Percentiles rank a stretch among this genome's conserved stretches.
phyloP scores from a whole-genome alignment of 2,797 vertebrate genomes.

The Sebastes steindachneri region DNA sequence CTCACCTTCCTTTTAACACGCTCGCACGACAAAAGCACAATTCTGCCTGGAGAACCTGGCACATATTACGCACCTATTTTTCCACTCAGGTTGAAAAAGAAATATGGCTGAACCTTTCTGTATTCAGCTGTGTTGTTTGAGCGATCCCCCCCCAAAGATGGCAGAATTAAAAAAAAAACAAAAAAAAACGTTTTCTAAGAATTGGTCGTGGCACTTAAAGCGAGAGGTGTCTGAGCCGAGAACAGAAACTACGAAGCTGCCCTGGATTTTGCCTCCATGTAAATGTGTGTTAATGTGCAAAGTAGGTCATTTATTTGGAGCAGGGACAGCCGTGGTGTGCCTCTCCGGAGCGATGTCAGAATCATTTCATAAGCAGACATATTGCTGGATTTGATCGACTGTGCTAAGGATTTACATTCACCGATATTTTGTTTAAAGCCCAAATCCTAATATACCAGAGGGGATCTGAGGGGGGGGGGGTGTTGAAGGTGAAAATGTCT shows the following conservation, averaged over 20 bases:
- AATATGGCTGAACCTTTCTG: conserved; percentile 19
- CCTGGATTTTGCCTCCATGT: conserved; percentile 69
- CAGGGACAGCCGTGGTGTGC: conserved; percentile 67
- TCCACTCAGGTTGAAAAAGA: conserved; percentile 25
- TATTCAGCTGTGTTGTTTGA: conserved; percentile 16
- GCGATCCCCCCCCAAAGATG: conserved; percentile 39
- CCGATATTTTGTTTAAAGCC: conserved; percentile 59
- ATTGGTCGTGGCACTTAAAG: conserved; percentile 52
- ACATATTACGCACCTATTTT: conserved; percentile 29
- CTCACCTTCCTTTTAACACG: conserved; percentile 51
- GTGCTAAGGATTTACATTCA: conserved; percentile 54
- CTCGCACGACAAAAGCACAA: conserved; percentile 36
- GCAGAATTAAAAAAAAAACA: background rate
- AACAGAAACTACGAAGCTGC: conserved; percentile 61
- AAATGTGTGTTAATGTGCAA: conserved; percentile 82
- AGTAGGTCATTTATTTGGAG: conserved; percentile 86
- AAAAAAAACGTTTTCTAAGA: conserved; percentile 62
- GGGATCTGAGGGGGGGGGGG: background rate
- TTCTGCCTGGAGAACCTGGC: conserved; percentile 22
- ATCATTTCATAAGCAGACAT: conserved; percentile 74
- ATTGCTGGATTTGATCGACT: conserved; percentile 64
- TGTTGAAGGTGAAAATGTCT: conserved; percentile 66
- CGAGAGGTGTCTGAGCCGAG: conserved; percentile 11
- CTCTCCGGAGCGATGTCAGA: conserved; percentile 73
- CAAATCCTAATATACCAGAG: conserved; percentile 35